Evolutionary conservation across 2,888 invertebrate species (phyloP), one percentile per base, ranked within the genome.

Genomic region (Mesochorus sp.): DNA sequence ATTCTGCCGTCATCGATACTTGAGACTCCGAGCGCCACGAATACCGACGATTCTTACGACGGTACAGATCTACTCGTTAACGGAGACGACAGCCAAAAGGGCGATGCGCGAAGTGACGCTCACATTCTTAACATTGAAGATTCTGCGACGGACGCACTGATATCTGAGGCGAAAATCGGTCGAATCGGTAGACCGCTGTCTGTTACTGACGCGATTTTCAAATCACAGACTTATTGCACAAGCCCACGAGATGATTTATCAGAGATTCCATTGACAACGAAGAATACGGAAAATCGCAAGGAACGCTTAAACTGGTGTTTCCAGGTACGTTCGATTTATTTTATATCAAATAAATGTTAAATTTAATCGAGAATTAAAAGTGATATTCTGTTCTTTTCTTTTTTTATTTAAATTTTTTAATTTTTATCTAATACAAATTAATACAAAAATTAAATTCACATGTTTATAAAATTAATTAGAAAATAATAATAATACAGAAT

Each of bases 141-240:
- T 34, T 53, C 28, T 37, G 34, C 44, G 26, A 59, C 47, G 28
- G 34, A 53, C 19, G 44, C 19, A n/a, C 42, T 67, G 24, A 59
- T 26, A 17, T 37, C 31, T 10, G 12, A 21, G 70, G 21, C 12
- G 37, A 34, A 6, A 39, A 34, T 21, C 49, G 2, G 17, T 53
- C 31, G 75, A 74, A 78, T n/a, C 66, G 76, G 17, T 77, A 83
- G 85, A 62, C 91, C 91, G 12, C 79, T 85, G 68, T 68, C 90
- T 5, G 91, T 91, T 1, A 91, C 91, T n/a, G 88, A 91, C 3
- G 90, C 91, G 75, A 83, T 91, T 37, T 91, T 92, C 84, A 84
- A 57, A 51, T 73, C 77, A 24, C 77, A 78, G 49, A 24, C 64
- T n/a, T 68, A 24, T 80, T 80, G 72, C 12, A 31, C 71, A 80